These are phyloP conservation scores for Erynnis tages DNA, from an alignment of 2,888 invertebrate genomes.

Conservation along the genomic window DNA sequence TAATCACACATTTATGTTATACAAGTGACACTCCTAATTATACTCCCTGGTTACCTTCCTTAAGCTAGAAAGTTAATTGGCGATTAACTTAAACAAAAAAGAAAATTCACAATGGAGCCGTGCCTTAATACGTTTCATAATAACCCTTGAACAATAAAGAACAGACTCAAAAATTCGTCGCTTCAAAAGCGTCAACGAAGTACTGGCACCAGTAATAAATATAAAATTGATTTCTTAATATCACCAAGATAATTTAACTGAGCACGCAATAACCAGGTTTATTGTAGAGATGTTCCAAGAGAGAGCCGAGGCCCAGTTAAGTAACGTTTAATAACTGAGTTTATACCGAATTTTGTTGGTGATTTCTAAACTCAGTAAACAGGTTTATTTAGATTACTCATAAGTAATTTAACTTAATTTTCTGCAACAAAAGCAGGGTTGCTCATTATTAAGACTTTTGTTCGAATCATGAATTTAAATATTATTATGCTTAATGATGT, in stretches of 20 bases:
- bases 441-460: no score
- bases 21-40: background rate
- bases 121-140: conserved; percentile 1
- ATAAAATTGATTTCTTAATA: conserved; percentile 25
- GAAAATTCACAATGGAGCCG: background rate
- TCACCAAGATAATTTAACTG: conserved; percentile 4
- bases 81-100: background rate
- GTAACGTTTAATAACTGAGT: no score
- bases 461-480: no score
- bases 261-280: conserved; percentile 19
- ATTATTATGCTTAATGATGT: no score
- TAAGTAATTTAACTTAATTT: no score
- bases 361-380: no score
- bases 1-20: background rate
- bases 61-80: background rate
- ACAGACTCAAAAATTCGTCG: background rate
- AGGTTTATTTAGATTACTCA: no score
- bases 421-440: no score
- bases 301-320: no score
- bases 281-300: no score
- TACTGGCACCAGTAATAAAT: conserved; percentile 12
- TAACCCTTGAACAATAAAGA: background rate
- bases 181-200: background rate
- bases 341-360: no score
- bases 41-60: background rate